Evolutionary conservation across 2,888 invertebrate species (phyloP).

Genomic region (Dilophus febrilis): DNA sequence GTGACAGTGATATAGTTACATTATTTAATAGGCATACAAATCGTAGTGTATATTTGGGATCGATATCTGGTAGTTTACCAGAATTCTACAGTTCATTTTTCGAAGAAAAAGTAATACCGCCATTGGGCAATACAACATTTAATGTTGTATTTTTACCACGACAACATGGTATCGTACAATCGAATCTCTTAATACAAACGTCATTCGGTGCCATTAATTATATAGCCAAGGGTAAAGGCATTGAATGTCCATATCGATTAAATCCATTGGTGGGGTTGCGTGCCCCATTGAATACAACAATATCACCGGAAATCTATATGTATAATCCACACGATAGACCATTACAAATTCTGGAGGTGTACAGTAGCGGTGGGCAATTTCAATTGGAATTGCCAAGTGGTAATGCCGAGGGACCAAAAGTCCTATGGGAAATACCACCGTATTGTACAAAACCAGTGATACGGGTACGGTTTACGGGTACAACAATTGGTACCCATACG

Average conservation of each 20-base stretch:
- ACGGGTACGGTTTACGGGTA: slow-evolving; percentile 63
- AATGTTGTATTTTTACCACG: slow-evolving; percentile 91
- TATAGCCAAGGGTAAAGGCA: slow-evolving; percentile 68
- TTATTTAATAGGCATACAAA: slow-evolving; percentile 75
- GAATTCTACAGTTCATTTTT: slow-evolving; percentile 97
- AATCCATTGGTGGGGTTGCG: slow-evolving; percentile 80
- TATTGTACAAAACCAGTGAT: slow-evolving; percentile 76
- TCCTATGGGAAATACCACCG: slow-evolving; percentile 82
- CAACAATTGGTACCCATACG: slow-evolving; percentile 63
- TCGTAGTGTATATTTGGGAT: slow-evolving; percentile 76
- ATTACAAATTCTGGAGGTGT: slow-evolving; percentile 70
- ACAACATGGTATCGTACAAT: slow-evolving; percentile 72
- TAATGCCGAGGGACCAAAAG: slow-evolving; percentile 59
- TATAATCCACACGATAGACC: slow-evolving; percentile 84
- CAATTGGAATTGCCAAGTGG: slow-evolving; percentile 75
- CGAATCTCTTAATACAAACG: slow-evolving; percentile 84
- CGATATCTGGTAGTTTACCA: slow-evolving; percentile 84
- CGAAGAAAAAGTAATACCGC: slow-evolving; percentile 84
- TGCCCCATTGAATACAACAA: slow-evolving; percentile 80
- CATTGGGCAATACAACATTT: slow-evolving; percentile 84
- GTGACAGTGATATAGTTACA: slow-evolving; percentile 70
- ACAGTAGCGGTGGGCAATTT: slow-evolving; percentile 79
- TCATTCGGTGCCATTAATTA: slow-evolving; percentile 83
- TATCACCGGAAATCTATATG: slow-evolving; percentile 75
- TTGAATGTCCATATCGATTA: slow-evolving; percentile 79